phyloP scores from a whole-genome alignment of 2,797 vertebrate species.

The Rallus crepitans region DNA sequence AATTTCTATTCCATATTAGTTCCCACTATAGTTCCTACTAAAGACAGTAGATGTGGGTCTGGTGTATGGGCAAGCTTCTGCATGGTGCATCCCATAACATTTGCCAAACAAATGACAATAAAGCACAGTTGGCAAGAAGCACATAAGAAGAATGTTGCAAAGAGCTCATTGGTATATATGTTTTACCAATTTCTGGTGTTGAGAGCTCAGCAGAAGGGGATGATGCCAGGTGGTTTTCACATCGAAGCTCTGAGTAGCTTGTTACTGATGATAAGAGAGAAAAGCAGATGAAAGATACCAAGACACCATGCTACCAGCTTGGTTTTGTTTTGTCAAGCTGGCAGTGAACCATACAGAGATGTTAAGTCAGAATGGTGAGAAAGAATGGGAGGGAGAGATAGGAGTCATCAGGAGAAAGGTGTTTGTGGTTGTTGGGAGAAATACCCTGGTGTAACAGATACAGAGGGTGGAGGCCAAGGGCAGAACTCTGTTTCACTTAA shows the following conservation, averaged over 20 bases:
- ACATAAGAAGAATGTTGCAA: neutral
- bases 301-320: slow-evolving; percentile 33
- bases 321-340: slow-evolving; percentile 53
- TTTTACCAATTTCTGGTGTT: slow-evolving; percentile 37
- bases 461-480: neutral
- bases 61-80: neutral
- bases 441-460: slow-evolving; percentile 17
- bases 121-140: neutral
- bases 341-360: neutral
- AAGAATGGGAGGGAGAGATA: slow-evolving; percentile 26
- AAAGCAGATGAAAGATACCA: slow-evolving; percentile 57
- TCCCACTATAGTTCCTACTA: neutral
- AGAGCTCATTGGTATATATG: neutral
- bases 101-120: neutral
- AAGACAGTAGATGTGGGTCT: neutral
- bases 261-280: slow-evolving; percentile 44
- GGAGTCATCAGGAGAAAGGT: slow-evolving; percentile 2
- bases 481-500: slow-evolving; percentile 15
- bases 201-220: slow-evolving; percentile 42
- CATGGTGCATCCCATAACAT: neutral
- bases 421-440: slow-evolving; percentile 36
- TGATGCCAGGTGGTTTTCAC: slow-evolving; percentile 47
- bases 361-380: slow-evolving; percentile 43
- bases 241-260: neutral
- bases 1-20: neutral